Conservation (phyloP, 2,113 vertebrate species). For the Vulpes lagopus region DNA sequence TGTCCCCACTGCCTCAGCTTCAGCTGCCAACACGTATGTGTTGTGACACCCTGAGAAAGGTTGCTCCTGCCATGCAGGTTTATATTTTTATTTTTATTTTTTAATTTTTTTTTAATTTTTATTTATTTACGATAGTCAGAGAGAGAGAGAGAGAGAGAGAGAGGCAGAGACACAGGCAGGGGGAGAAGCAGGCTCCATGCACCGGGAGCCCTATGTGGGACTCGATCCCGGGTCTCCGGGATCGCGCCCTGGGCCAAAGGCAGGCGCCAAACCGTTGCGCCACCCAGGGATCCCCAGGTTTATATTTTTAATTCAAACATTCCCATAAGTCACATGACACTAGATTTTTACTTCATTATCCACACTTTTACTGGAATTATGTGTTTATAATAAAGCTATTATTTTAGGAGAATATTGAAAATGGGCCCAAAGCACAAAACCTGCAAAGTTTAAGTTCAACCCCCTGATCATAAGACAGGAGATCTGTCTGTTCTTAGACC, state of each 20-base stretch:
- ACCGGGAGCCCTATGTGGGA: too few relatives aligned
- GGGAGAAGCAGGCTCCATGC: too few relatives aligned
- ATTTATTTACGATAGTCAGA: too few relatives aligned
- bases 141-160: too few relatives aligned
- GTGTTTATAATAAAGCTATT: constrained; percentile 21
- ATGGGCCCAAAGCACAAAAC: neutral
- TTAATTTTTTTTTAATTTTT: too few relatives aligned
- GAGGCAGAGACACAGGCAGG: too few relatives aligned
- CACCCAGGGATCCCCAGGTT: neutral
- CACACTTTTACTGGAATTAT: neutral
- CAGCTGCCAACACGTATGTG: neutral
- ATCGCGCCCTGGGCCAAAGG: too few relatives aligned
- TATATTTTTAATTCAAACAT: constrained; percentile 44
- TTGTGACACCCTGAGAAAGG: constrained; percentile 1
- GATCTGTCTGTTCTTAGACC: neutral
- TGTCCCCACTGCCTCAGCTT: constrained; percentile 1
- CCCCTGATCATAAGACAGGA: neutral
- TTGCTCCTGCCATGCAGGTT: neutral
- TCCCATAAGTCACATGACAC: constrained; percentile 28
- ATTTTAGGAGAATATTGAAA: neutral
- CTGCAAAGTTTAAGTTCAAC: neutral
- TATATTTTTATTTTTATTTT: neutral
- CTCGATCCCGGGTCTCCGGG: too few relatives aligned
- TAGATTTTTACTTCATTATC: neutral
- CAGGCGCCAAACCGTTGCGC: too few relatives aligned